Evolutionary conservation across 92 coral and sea anemone genomes (phyloP).

Genomic region (Ricordea florida): DNA sequence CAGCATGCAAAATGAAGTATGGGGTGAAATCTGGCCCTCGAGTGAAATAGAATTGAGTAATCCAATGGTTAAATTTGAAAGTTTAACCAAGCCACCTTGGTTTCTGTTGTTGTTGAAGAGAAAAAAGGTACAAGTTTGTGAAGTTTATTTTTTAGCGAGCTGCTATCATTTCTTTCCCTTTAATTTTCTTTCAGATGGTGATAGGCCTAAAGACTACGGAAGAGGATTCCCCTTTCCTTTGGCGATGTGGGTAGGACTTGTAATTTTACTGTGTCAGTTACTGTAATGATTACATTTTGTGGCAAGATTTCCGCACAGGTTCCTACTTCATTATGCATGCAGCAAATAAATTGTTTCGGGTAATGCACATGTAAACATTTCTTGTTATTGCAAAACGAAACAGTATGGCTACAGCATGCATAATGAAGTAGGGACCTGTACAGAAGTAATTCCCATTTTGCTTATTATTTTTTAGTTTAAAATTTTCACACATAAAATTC

Average conservation of each 20-base stretch:
- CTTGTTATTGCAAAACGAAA: too few species aligned
- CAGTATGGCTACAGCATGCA: too few species aligned
- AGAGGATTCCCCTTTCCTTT: constrained; percentile 97
- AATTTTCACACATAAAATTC: too few species aligned
- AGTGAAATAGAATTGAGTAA: too few species aligned
- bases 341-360: too few species aligned
- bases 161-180: not conserved
- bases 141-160: not conserved
- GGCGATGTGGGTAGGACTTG: constrained; percentile 97
- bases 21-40: too few species aligned
- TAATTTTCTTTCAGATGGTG: constrained; percentile 6
- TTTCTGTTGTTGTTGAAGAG: not conserved
- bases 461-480: too few species aligned
- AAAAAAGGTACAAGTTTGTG: not conserved
- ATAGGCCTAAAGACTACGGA: constrained; percentile 71
- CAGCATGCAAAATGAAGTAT: too few species aligned
- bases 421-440: too few species aligned
- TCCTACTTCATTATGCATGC: not conserved
- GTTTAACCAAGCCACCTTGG: not conserved
- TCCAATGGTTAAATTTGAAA: too few species aligned
- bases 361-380: too few species aligned
- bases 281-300: not conserved
- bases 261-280: not conserved
- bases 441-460: too few species aligned
- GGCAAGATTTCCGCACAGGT: not conserved